Base-by-base conservation (phyloP, 2,797 vertebrate species). In the Mus spretus region DNA sequence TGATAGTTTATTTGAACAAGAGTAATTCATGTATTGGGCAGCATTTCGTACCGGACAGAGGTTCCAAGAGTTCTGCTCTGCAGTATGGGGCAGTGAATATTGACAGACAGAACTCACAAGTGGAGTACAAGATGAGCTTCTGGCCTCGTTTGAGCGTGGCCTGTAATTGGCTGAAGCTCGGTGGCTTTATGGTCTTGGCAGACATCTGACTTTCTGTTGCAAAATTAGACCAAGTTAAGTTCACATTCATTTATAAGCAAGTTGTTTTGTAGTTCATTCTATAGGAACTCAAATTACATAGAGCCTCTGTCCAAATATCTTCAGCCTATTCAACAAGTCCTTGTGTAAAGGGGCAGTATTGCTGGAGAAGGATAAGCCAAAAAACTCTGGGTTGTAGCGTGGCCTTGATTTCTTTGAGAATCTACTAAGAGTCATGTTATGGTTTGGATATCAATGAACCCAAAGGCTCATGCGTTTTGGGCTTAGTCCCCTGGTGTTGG, bases 381-480 rank as follows among this genome's bases (percentile, higher is more conserved):
- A 7, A 72, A 6, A 74, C 28, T 75, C 37, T 85, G 65, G 15
- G 6, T 65, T 59, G 40, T 77, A 81, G 26, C 50, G 44, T 96
- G 65, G 19, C 22, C 59, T 75, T 63, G 31, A 55, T 63, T 85
- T 92, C 17, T 92, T 84, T 84, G 80, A 94, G 74, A 94, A 15
- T 65, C 65, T 90, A 70, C 8, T 8, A 86, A 50, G 55, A 77
- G 10, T 53, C 75, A 31, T 79, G 31, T 47, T 50, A 63, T 55
- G 47, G 47, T 55, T 80, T 65, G 15, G 47, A 53, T 31, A 70
- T 40, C 70, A 80, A 67, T 31, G 77, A 53, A 53, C 10, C 1
- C 70, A 57, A 75, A 77, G 31, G 28, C 20, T 47, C 12, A 11
- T 47, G 86, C 22, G 19, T 47, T 89, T 22, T 17, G 55, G 37